phyloP scores from a whole-genome alignment of 2,888 invertebrate species.

The Agriopis marginaria region DNA sequence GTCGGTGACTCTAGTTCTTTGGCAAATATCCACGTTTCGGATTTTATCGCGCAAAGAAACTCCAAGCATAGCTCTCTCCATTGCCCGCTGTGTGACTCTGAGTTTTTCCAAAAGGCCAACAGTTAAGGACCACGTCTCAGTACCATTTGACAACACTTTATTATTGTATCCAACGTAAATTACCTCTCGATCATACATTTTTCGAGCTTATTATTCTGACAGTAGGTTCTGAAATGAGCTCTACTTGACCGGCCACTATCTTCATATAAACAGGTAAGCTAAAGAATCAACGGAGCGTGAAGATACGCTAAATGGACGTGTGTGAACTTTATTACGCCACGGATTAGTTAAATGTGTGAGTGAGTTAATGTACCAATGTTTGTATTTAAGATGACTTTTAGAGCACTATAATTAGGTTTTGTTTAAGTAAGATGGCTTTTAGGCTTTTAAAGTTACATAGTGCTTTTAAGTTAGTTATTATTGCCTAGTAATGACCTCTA shows the following conservation, averaged over 20 bases:
- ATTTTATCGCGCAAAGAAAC: too few species aligned
- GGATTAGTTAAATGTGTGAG: slow-evolving; percentile 36
- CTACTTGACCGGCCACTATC: slow-evolving; percentile 17
- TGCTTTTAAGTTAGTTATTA: not conserved
- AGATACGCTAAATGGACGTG: slow-evolving; percentile 44
- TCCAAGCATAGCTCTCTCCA: too few species aligned
- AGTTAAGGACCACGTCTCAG: too few species aligned
- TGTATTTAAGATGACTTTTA: slow-evolving; percentile 24
- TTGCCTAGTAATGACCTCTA: not conserved
- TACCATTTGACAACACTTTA: too few species aligned
- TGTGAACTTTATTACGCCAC: slow-evolving; percentile 42
- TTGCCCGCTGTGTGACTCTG: too few species aligned
- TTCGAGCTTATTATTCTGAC: too few species aligned
- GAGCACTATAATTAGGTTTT: slow-evolving; percentile 4
- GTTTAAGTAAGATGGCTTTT: not conserved
- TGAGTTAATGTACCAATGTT: slow-evolving; percentile 27
- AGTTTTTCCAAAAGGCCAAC: too few species aligned
- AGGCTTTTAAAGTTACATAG: slow-evolving; percentile 5
- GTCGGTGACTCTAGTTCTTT: too few species aligned
- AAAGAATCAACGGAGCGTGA: slow-evolving; percentile 41
- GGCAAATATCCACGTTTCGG: too few species aligned
- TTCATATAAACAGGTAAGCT: slow-evolving; percentile 20
- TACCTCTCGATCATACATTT: too few species aligned
- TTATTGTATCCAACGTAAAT: too few species aligned
- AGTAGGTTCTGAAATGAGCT: not conserved